These are phyloP conservation scores for Channa striata DNA, from an alignment of 2,797 vertebrate genomes.

Conservation along the genomic window DNA sequence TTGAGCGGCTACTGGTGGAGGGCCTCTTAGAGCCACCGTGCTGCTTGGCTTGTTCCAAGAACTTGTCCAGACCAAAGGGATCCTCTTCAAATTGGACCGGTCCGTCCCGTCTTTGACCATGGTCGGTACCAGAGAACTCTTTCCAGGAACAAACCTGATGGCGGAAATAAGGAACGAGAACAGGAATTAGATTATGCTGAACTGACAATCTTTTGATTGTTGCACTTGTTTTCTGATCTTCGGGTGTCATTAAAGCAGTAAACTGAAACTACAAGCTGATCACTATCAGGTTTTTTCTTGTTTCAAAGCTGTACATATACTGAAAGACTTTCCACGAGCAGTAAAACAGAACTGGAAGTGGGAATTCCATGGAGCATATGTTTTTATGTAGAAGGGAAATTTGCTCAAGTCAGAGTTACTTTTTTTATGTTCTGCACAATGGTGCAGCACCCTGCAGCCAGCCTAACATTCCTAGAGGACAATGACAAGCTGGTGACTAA, in stretches of 20 bases:
- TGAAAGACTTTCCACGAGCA: neutral
- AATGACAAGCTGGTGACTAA: constrained; percentile 60
- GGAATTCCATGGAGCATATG: constrained; percentile 1
- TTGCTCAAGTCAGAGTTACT: constrained; percentile 14
- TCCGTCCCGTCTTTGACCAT: constrained; percentile 90
- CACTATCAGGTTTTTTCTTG: neutral
- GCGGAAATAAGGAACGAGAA: neutral
- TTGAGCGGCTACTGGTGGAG: constrained; percentile 92
- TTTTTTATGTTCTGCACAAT: constrained; percentile 16
- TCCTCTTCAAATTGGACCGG: constrained; percentile 98
- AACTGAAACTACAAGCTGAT: neutral
- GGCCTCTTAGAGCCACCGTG: constrained; percentile 96
- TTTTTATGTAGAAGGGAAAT: constrained; percentile 18
- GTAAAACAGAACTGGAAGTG: neutral
- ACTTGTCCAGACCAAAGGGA: constrained; percentile 98
- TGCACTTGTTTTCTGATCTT: neutral
- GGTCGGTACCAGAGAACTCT: constrained; percentile 94
- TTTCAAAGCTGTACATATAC: neutral
- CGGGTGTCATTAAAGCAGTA: neutral
- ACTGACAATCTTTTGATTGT: neutral
- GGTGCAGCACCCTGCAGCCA: constrained; percentile 30
- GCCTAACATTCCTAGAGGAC: constrained; percentile 47
- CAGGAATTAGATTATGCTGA: neutral
- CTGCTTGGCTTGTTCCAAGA: constrained; percentile 99
- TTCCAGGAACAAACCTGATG: constrained; percentile 91